Evolutionary conservation across 2,113 vertebrate genomes (phyloP), one percentile per base, ranked within the genome.

Genomic region (Phodopus roborovskii): DNA sequence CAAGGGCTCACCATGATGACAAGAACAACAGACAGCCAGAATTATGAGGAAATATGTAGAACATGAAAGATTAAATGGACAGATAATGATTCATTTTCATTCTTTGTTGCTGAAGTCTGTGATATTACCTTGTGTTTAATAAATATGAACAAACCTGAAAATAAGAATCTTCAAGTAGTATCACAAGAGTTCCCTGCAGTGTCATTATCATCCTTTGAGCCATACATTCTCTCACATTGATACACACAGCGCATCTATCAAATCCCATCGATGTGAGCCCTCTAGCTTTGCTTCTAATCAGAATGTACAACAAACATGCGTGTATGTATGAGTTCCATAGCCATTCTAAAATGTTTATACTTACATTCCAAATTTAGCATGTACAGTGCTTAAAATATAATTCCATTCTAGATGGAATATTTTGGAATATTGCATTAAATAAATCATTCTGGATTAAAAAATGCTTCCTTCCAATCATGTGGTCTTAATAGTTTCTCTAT

Each of bases 311-410:
- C 3, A 16, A 13, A 42, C 88, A 17, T 4, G n/a, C 15, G 5
- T 39, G 36, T 70, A 0, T 12, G 3, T 1, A 13, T 28, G 30
- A 50, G 7, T 42, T 56, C 58, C 24, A 75, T 3, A 53, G 17
- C 45, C 15, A 58, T 16, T 87, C 12, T 48, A 42, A 78, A 84
- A 91, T 87, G 11, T 13, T 7, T 4, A 81, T 0, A 77, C 26
- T 86, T 10, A 4, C 4, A 79, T 9, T 81, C 9, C n/a, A 92
- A 94, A 92, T 53, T 95, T 30, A 79, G 7, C 92, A 82, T 77
- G 89, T 10, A 92, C 4, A 75, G 15, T 60, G 30, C 28, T 64
- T 6, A 36, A 92, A 88, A 56, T 28, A 9, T 24, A 30, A 64
- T 83, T 42, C 9, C 10, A 75, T 30, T 68, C 64, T 85, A 26